Evolutionary conservation across 2,888 invertebrate species (phyloP), one percentile per base, ranked within the genome.

Genomic region (Lochmaea capreae): DNA sequence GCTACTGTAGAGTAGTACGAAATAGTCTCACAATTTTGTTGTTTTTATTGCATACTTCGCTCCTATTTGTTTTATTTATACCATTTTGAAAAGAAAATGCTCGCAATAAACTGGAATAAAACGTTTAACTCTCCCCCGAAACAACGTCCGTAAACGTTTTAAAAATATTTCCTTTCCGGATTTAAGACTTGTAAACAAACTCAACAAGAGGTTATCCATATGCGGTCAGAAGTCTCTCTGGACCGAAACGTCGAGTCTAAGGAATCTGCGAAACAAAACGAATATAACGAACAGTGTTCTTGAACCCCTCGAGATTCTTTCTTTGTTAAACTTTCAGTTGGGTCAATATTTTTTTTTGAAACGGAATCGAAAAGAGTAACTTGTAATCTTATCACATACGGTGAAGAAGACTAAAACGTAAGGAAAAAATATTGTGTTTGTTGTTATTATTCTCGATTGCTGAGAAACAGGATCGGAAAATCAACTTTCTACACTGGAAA

Each of bases 251-350:
- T 69, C 65, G 46, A 69, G 66, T 57, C 71, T 69, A 42, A 58
- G 46, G 46, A 59, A 22, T 59, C 58, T 49, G 26, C 39, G 59
- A 39, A 39, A 57, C 66, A 14, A 54, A 65, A 46, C 58, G 59
- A 26, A 71, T 33, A 33, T 58, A 46, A 61, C 43, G 22, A 54
- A 54, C 58, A 46, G 12, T 68, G 68, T 68, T 68, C 3, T 58
- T 12, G 39, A 58, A 18, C 42, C 71, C 39, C 71, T 65, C 33
- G 71, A 65, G 71, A 43, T 42, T 46, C 6, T n/a, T 58, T 26
- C 65, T 71, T 71, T 65, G 66, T 71, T 71, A 57, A 71, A 71
- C 43, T 71, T 71, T 65, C 65, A 66, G 66, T 65, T 49, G 22
- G 8, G 33, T 58, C 49, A 52, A 49, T 58, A 58, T 58, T n/a